phyloP scores from a whole-genome alignment of 2,797 vertebrate species.

The Eulemur coronatus region DNA sequence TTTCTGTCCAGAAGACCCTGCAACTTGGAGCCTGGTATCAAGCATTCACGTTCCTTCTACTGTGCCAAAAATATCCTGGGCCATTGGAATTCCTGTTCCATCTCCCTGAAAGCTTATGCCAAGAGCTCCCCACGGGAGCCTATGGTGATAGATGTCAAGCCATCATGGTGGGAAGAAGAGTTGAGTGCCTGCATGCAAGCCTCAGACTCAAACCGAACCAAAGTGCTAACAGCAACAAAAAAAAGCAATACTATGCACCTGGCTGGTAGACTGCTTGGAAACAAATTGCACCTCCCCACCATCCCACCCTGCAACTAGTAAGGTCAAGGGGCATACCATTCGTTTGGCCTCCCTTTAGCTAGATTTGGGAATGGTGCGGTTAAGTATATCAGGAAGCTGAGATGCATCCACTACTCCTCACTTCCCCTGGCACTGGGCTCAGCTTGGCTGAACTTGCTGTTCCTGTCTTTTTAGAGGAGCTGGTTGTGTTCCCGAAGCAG shows the following conservation, averaged over 20 bases:
- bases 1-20: constrained; percentile 63
- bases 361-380: background rate
- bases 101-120: constrained; percentile 75
- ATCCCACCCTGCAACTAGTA: background rate
- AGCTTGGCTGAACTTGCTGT: constrained; percentile 78
- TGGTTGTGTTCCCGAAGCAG: constrained; percentile 73
- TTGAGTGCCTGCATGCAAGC: background rate
- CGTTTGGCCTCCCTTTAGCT: constrained; percentile 27
- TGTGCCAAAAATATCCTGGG: constrained; percentile 45
- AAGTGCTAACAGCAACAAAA: constrained; percentile 11
- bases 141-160: constrained; percentile 72
- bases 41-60: constrained; percentile 76
- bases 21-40: constrained; percentile 69
- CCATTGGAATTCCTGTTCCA: constrained; percentile 77
- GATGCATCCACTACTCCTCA: constrained; percentile 37
- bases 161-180: constrained; percentile 38
- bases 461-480: constrained; percentile 77
- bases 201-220: constrained; percentile 9
- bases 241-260: background rate
- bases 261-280: constrained; percentile 17
- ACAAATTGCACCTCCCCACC: background rate
- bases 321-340: background rate
- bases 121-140: constrained; percentile 74
- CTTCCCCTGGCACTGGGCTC: constrained; percentile 59
- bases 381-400: constrained; percentile 52